Evolutionary conservation across 2,113 vertebrate species (phyloP).

Genomic region (Lanius ludovicianus): DNA sequence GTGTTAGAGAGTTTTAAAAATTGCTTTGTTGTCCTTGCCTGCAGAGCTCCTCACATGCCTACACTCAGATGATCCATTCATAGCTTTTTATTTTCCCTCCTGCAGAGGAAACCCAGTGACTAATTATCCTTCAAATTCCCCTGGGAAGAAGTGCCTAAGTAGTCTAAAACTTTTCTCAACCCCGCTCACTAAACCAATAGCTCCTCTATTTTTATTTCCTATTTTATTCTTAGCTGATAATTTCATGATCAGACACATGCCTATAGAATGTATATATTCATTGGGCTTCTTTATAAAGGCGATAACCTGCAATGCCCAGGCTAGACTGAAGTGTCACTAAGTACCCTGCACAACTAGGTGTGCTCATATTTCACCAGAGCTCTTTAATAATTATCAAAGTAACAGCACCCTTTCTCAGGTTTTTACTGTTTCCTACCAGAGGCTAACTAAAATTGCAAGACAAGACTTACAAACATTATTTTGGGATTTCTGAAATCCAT

Average conservation of each 20-base stretch:
- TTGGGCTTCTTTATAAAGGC: background rate
- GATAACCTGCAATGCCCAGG: background rate
- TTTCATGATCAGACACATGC: background rate
- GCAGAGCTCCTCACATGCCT: background rate
- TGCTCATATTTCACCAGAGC: background rate
- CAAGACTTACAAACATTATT: background rate
- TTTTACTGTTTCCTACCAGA: background rate
- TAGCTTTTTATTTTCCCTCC: background rate
- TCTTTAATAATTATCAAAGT: background rate
- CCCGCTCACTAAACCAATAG: background rate
- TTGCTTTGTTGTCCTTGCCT: background rate
- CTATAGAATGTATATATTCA: background rate
- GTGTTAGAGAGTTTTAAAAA: background rate
- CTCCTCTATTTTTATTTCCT: background rate
- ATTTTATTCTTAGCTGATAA: background rate
- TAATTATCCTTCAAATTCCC: background rate
- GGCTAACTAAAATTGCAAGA: background rate
- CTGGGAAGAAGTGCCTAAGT: background rate
- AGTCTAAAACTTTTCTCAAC: background rate
- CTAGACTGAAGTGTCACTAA: background rate
- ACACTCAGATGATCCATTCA: background rate
- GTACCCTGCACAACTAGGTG: background rate
- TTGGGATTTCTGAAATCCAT: background rate
- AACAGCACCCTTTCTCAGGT: background rate
- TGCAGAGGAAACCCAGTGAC: background rate